Base-by-base conservation (phyloP, 2,888 invertebrate genomes). In the Bombylius discolor region DNA sequence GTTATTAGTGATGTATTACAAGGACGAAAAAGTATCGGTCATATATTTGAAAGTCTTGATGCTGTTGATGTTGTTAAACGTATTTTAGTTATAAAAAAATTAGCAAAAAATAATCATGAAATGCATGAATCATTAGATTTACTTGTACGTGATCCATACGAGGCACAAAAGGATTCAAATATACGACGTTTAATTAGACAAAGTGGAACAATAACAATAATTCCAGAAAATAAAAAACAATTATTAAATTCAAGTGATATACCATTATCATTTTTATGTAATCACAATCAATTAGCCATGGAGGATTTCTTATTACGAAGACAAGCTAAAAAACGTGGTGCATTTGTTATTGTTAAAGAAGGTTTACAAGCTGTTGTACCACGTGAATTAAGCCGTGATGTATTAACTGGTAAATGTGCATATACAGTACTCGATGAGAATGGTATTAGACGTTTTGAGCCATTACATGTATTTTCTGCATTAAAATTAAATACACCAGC, bases 401-500 rank as follows among this genome's bases (percentile, higher is more conserved):
- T 88, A 3, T 71, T 87, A 11, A 84, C 84, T 1, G 88, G 88
- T 5, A 79, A 86, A 71, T 81, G 87, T 1, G 80, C 87, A 3
- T 89, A 88, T 66, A 83, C 85, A 12, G 81, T 88, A 9, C 78
- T 89, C 5, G 87, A 88, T 64, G 88, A 89, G 70, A 81, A 78
- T 61, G 88, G 89, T 33, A 81, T 88, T 44, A 81, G 81, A 56
- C 83, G 83, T 65, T 87, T 88, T 66, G 86, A 86, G 66, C 87
- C 87, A 0, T 75, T 86, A 63, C 84, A 86, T 66, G 85, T 85
- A 56, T 84, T 86, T 68, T 81, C 82, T 34, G 84, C 85, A 1
- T 71, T 87, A 55, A 81, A 83, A 62, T 72, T 87, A 34, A 82
- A 82, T 60, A 79, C 82, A 63, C 81, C 82, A 1, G 56, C 55